Evolutionary conservation across 2,797 vertebrate genomes (phyloP).

Genomic region (Cynodonichthys magdalenae): DNA sequence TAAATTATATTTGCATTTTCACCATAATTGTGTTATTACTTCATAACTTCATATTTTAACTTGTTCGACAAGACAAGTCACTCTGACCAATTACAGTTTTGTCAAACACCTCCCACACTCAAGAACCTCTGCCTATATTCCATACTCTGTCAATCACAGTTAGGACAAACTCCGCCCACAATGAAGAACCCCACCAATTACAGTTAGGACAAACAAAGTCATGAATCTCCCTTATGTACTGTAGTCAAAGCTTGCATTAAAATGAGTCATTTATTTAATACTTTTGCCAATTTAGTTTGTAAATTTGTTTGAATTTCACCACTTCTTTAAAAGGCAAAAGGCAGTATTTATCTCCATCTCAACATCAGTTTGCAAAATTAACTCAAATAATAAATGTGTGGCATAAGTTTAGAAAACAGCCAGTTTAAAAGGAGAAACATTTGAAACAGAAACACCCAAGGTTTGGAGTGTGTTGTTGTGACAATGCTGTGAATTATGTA

Average conservation of each 20-base stretch:
- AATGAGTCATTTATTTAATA: neutral
- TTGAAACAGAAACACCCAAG: slow-evolving; percentile 43
- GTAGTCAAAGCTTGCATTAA: neutral
- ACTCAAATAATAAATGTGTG: slow-evolving; percentile 20
- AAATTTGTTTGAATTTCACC: neutral
- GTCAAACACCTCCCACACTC: too few species aligned
- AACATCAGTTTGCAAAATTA: slow-evolving; percentile 15
- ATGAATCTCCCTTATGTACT: neutral
- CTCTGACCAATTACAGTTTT: too few species aligned
- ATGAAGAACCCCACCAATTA: too few species aligned
- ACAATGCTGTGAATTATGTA: slow-evolving; percentile 48
- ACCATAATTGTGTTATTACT: too few species aligned
- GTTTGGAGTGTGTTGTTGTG: slow-evolving; percentile 41
- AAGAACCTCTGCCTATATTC: too few species aligned
- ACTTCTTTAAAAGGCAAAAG: slow-evolving; percentile 25
- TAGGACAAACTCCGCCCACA: too few species aligned
- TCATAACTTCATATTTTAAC: too few species aligned
- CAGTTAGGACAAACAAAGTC: too few species aligned
- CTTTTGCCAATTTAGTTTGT: neutral
- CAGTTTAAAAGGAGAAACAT: slow-evolving; percentile 34
- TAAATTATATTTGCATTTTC: too few species aligned
- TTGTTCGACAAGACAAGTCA: too few species aligned
- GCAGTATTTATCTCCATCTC: slow-evolving; percentile 22
- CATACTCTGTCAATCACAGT: too few species aligned
- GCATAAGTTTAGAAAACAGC: slow-evolving; percentile 18